Evolutionary conservation across 2,888 invertebrate species (phyloP).

Genomic region (Lasioglossum malachurum): DNA sequence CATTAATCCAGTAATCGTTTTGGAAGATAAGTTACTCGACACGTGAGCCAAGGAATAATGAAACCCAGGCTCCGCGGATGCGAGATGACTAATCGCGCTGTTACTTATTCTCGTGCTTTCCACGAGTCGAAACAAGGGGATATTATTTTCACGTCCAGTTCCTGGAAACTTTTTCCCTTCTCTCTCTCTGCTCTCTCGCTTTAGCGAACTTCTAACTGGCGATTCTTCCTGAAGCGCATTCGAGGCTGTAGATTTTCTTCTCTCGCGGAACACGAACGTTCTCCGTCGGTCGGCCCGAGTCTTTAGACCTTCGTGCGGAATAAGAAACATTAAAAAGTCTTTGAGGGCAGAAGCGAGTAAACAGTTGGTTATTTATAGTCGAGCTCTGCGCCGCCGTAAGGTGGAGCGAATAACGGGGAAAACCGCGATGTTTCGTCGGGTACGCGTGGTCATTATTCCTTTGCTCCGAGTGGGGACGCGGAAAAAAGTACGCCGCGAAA

Average conservation of each 20-base stretch:
- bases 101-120: conserved; percentile 5
- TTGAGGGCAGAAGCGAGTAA: conserved; percentile 74
- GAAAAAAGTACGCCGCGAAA: neutral
- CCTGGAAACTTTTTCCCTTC: neutral
- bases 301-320: conserved; percentile 60
- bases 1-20: conserved; percentile 50
- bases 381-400: conserved; percentile 64
- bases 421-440: conserved; percentile 60
- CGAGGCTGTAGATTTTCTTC: conserved; percentile 4
- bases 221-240: neutral
- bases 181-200: neutral
- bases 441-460: conserved; percentile 29
- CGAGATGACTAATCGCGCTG: conserved; percentile 13
- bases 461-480: neutral
- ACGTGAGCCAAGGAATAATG: conserved; percentile 14
- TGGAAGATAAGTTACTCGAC: conserved; percentile 43
- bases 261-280: conserved; percentile 21
- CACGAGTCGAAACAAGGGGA: neutral
- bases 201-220: neutral
- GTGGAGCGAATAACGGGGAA: conserved; percentile 74
- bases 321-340: conserved; percentile 74
- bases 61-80: neutral
- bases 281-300: conserved; percentile 26
- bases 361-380: conserved; percentile 76
- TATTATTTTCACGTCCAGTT: neutral